phyloP scores from a whole-genome alignment of 2,113 vertebrate species.

The Elephantulus edwardii region DNA sequence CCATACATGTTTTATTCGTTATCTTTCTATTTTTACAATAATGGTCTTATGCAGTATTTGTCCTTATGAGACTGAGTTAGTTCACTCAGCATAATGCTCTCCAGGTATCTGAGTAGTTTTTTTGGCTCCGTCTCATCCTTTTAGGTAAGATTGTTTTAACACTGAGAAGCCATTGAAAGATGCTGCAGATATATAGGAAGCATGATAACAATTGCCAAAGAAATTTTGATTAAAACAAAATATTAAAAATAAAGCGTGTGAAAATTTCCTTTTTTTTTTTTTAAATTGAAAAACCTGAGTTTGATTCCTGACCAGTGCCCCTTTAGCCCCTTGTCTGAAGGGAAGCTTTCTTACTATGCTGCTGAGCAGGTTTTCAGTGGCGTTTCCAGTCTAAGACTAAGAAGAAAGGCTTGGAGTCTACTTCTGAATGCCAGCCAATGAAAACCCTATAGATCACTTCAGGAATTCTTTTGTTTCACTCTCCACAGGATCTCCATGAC shows the following conservation, averaged over 20 bases:
- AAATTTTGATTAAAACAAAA: conserved; percentile 11
- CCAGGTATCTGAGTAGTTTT: no score
- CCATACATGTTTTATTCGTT: no score
- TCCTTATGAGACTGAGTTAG: no score
- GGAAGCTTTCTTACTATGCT: no score
- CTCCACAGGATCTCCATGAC: neutral
- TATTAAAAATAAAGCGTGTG: neutral
- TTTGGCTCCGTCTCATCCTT: neutral
- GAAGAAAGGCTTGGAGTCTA: neutral
- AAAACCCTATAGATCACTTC: neutral
- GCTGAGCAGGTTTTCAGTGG: neutral
- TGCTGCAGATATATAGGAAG: neutral
- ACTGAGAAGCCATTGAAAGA: neutral
- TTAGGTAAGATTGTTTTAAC: neutral
- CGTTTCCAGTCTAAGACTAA: neutral
- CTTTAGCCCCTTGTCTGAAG: no score
- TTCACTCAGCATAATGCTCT: no score
- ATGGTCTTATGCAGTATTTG: no score
- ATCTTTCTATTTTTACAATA: no score
- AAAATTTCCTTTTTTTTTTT: no score
- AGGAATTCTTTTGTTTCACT: neutral
- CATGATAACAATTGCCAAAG: neutral
- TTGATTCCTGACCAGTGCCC: no score
- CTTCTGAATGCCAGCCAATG: neutral
- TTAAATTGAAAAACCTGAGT: no score